Base-by-base conservation (phyloP, 1,140 invertebrate species). In the Ganaspis sp. region DNA sequence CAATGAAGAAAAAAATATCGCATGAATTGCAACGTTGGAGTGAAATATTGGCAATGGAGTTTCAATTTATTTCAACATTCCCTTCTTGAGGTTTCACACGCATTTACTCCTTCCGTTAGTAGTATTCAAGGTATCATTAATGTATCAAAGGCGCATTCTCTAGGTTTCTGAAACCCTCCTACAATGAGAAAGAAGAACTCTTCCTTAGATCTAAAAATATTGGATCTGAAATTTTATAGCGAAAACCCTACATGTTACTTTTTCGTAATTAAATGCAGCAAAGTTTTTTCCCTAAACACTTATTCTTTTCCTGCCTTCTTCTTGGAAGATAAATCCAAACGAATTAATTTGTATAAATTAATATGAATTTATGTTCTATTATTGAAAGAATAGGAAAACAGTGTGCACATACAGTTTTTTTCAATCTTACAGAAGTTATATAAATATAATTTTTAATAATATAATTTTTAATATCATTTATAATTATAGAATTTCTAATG, bases 1-100 rank as follows among this genome's bases (percentile, higher is more conserved):
- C 12, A 45, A 15, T 45, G 11, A 45, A 45, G 15, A 15, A 15
- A 15, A 15, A 45, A 45, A 45, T 15, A 45, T 45, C 2, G 12
- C 42, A 12, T 40, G 29, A 40, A 11, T 40, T 40, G 9, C 38
- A 40, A 40, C 1, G 4, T 40, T 40, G 8, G 4, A 17, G 58
- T 58, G 23, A 34, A 34, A 64, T 64, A 64, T 64, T 64, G 58
- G 58, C 12, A 64, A 64, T 64, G 12, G 12, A 64, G 26, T 64
- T 64, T 64, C 58, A 64, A 64, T 34, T 64, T n/a, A 29, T 64
- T 64, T 64, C 58, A 64, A 64, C 58, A 64, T 64, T 64, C 58
- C 58, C 58, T 64, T 64, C 58, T 64, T 64, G 23, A 64, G 58
- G 58, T 29, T 64, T 64, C 58, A 64, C 58, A 64, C 58, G 58